Conservation (phyloP, 1,140 invertebrate species). For the Trichomalopsis sarcophagae region DNA sequence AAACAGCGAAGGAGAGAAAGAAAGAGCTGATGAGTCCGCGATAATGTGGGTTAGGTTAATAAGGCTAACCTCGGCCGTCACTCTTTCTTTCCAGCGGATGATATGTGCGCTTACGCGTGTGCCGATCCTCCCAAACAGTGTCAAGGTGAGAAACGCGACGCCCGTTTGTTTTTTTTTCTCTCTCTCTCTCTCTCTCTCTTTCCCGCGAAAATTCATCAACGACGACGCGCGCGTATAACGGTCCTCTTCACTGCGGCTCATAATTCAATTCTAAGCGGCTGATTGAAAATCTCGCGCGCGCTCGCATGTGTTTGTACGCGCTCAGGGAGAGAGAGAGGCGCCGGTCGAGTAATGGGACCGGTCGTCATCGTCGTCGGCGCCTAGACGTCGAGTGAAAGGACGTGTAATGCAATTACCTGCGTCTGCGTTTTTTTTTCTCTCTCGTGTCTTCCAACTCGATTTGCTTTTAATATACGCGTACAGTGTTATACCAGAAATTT, state of each 20-base stretch:
- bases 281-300: background rate
- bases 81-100: background rate
- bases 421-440: background rate
- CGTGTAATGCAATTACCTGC: slow-evolving; percentile 3
- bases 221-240: background rate
- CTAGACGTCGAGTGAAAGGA: slow-evolving; percentile 3
- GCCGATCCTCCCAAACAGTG: background rate
- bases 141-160: background rate
- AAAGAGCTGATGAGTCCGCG: background rate
- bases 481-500: slow-evolving; percentile 1
- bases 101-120: no score
- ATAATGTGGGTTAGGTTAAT: slow-evolving; percentile 4
- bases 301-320: background rate
- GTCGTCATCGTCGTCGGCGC: background rate
- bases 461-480: background rate
- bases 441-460: background rate
- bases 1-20: background rate
- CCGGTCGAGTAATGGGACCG: background rate
- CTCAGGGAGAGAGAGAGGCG: background rate
- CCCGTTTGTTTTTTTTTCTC: background rate
- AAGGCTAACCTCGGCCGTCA: background rate
- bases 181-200: background rate
- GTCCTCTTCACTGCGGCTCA: background rate
- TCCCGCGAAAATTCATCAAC: background rate
- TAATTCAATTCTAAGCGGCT: background rate